Evolutionary conservation across 2,797 vertebrate genomes (phyloP).

Genomic region (Acipenser oxyrinchus): DNA sequence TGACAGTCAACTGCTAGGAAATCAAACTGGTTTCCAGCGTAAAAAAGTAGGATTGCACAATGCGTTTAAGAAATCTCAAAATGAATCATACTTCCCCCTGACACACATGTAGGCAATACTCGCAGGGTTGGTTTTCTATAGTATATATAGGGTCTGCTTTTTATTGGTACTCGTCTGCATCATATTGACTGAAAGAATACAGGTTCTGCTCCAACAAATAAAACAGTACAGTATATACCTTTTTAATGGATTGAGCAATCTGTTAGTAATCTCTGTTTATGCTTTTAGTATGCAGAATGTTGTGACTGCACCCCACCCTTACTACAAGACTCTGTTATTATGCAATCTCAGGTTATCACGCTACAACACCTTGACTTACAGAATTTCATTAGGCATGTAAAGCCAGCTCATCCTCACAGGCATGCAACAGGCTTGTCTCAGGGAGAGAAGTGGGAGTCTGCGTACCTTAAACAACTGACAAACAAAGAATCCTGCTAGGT

Average conservation of each 20-base stretch:
- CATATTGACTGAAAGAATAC: slow-evolving; percentile 6
- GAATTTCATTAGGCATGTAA: no score
- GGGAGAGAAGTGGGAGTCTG: no score
- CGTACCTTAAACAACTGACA: no score
- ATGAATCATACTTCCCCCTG: slow-evolving; percentile 38
- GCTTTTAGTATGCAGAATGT: slow-evolving; percentile 9
- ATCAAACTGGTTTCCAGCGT: slow-evolving; percentile 6
- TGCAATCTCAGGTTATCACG: background rate
- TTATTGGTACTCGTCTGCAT: background rate
- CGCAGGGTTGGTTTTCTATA: background rate
- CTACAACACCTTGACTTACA: no score
- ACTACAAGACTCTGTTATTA: slow-evolving; percentile 11
- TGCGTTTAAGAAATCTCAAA: slow-evolving; percentile 31
- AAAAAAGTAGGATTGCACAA: slow-evolving; percentile 14
- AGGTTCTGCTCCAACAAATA: background rate
- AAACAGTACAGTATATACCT: background rate
- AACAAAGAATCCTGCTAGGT: no score
- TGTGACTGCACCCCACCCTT: slow-evolving; percentile 6
- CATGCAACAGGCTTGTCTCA: no score
- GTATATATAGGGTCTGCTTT: slow-evolving; percentile 6
- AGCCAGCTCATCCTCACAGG: no score
- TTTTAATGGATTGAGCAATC: background rate
- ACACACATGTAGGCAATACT: slow-evolving; percentile 1
- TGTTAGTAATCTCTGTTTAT: slow-evolving; percentile 14
- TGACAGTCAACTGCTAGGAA: background rate